A percentile compares a stretch with the other conserved stretches of the same genome.
These are phyloP conservation scores for Eupithecia inturbata DNA, from an alignment of 2,888 invertebrate genomes.

Conservation along the genomic window DNA sequence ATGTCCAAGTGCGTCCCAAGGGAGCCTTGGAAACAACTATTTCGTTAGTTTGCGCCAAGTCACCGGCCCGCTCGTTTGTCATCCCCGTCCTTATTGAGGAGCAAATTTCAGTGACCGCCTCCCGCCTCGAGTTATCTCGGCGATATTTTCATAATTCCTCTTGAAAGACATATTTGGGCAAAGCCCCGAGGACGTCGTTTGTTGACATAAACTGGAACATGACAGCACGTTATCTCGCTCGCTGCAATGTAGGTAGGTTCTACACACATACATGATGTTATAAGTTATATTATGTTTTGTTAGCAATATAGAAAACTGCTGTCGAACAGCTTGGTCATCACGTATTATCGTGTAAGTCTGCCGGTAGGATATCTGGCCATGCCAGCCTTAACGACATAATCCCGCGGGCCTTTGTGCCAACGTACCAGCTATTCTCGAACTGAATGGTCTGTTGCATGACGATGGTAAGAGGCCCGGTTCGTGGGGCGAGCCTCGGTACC, in stretches of 20 bases:
- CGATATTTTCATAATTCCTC: constrained; percentile 70
- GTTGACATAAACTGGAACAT: constrained; percentile 43
- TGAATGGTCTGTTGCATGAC: too few relatives aligned
- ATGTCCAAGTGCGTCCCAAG: constrained; percentile 51
- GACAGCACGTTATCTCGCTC: constrained; percentile 35
- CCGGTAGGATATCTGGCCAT: too few relatives aligned
- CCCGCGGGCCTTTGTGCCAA: too few relatives aligned
- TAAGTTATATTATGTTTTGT: constrained; percentile 4
- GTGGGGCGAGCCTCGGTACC: too few relatives aligned
- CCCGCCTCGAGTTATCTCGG: constrained; percentile 58
- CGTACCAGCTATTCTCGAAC: too few relatives aligned
- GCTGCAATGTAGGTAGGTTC: constrained; percentile 31
- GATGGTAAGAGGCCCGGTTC: too few relatives aligned
- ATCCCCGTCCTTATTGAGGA: constrained; percentile 67
- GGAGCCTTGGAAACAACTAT: constrained; percentile 57
- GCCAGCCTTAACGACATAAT: too few relatives aligned
- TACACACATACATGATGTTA: not conserved
- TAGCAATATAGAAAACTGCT: constrained; percentile 8
- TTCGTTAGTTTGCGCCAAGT: constrained; percentile 67
- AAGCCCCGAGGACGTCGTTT: constrained; percentile 43
- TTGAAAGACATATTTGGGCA: constrained; percentile 53
- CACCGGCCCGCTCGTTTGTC: constrained; percentile 70
- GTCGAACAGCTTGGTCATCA: too few relatives aligned
- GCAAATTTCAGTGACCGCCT: constrained; percentile 66
- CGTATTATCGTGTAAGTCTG: too few relatives aligned